phyloP scores from a whole-genome alignment of 2,797 vertebrate species.

The Austrolebias charrua region DNA sequence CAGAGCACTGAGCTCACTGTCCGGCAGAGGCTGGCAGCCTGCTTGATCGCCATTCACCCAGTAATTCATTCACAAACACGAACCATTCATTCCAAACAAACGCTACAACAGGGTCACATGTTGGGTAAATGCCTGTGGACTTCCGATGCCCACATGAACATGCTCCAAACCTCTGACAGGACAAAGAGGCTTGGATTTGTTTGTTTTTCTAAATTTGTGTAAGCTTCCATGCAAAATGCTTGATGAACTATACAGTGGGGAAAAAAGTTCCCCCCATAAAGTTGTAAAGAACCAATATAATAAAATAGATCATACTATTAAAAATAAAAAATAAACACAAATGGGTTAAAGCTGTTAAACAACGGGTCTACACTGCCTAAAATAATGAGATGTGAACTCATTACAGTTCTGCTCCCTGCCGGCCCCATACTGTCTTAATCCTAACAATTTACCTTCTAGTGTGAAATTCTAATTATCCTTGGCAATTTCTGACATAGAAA shows the following conservation, averaged over 20 bases:
- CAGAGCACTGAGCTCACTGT: conserved; percentile 47
- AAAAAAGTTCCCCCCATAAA: neutral
- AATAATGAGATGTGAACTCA: neutral
- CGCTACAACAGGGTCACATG: conserved; percentile 32
- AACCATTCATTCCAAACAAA: conserved; percentile 43
- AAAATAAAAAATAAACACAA: neutral
- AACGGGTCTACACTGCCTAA: too few relatives aligned
- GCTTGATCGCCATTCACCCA: conserved; percentile 57
- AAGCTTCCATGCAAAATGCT: neutral
- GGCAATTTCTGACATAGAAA: too few relatives aligned
- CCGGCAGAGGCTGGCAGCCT: conserved; percentile 35
- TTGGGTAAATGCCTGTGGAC: conserved; percentile 34
- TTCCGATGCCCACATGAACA: neutral
- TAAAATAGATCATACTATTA: too few relatives aligned
- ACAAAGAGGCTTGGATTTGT: conserved; percentile 8
- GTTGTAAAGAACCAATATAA: neutral
- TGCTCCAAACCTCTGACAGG: neutral
- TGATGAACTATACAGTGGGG: neutral
- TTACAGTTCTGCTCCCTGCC: too few relatives aligned
- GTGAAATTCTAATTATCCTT: too few relatives aligned
- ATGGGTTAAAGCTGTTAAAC: neutral
- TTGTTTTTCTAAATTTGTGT: conserved; percentile 9
- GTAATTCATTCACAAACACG: conserved; percentile 61
- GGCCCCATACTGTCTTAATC: too few relatives aligned
- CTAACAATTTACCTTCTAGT: too few relatives aligned